Conservation (phyloP, 2,797 vertebrate species). For the Bradypodion pumilum region DNA sequence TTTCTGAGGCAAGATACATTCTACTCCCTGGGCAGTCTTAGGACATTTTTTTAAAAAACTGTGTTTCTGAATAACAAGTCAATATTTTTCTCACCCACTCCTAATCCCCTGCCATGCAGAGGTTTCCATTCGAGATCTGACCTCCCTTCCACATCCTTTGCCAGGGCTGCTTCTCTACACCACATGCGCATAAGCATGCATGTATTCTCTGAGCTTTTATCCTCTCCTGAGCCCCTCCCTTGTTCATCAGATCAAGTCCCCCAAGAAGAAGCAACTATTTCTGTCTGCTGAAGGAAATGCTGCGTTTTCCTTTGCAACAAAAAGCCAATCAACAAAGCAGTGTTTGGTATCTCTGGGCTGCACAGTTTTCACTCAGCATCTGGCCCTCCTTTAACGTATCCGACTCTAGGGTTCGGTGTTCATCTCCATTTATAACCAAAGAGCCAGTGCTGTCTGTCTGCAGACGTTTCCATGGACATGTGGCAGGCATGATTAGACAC, state of each 20-base stretch:
- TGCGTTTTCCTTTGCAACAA: constrained; percentile 8
- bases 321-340: neutral
- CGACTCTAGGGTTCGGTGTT: too few relatives aligned
- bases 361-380: neutral
- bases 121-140: neutral
- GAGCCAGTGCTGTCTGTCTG: too few relatives aligned
- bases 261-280: neutral
- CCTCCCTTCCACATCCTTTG: neutral
- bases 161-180: neutral
- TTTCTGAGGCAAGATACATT: neutral
- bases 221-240: neutral
- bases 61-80: too few relatives aligned
- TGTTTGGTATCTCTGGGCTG: neutral
- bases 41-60: neutral
- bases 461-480: too few relatives aligned
- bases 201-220: neutral
- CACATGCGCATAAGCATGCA: too few relatives aligned
- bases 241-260: constrained; percentile 1
- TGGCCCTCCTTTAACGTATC: neutral
- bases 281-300: constrained; percentile 2
- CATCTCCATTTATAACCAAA: too few relatives aligned
- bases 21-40: neutral
- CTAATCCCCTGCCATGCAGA: neutral
- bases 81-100: neutral
- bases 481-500: too few relatives aligned